Conservation (phyloP, 2,888 invertebrate genomes). For the Leptinotarsa haldemani region DNA sequence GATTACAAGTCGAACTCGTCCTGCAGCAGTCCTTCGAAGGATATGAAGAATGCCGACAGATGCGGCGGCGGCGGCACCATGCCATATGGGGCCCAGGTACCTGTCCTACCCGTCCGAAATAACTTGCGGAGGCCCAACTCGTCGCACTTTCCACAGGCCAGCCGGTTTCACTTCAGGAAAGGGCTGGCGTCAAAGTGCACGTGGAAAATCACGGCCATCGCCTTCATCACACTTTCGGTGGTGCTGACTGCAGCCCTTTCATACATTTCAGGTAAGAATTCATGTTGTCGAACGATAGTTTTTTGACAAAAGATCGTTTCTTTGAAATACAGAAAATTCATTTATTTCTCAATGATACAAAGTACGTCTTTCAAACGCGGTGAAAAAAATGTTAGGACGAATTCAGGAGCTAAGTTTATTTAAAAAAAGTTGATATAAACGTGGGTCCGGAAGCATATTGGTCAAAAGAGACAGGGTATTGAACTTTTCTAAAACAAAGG, state of each 20-base stretch:
- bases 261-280: slow-evolving; percentile 84
- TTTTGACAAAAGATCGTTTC: no score
- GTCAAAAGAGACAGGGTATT: no score
- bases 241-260: slow-evolving; percentile 85
- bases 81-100: slow-evolving; percentile 66
- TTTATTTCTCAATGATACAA: no score
- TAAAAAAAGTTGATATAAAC: no score
- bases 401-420: no score
- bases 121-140: slow-evolving; percentile 75
- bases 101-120: slow-evolving; percentile 81
- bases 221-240: slow-evolving; percentile 85
- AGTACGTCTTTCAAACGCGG: no score
- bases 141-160: slow-evolving; percentile 79
- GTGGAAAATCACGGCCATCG: slow-evolving; percentile 92
- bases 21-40: slow-evolving; percentile 88
- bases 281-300: neutral
- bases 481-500: no score
- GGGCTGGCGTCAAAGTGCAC: slow-evolving; percentile 87
- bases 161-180: slow-evolving; percentile 89
- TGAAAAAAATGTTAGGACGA: no score
- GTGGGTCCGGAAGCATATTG: no score
- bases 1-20: slow-evolving; percentile 88
- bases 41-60: slow-evolving; percentile 73
- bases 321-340: no score
- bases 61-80: slow-evolving; percentile 62